Percentiles rank a stretch among this genome's conserved stretches.
phyloP scores from a whole-genome alignment of 2,888 invertebrate species.

The Rhabditoides inermis region DNA sequence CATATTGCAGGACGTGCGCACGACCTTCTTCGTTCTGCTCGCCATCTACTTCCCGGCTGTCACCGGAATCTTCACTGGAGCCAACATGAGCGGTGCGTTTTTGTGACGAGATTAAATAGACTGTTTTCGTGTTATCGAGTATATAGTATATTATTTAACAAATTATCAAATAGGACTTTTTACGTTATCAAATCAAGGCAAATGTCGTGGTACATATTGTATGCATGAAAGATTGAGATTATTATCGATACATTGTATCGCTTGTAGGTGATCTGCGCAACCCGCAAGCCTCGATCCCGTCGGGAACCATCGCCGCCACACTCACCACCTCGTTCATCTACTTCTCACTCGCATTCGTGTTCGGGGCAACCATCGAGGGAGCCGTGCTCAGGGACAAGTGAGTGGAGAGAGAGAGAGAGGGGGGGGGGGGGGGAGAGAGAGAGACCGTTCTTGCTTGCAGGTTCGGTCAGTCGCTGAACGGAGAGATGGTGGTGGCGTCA shows the following conservation, averaged over 20 bases:
- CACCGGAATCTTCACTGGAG: slow-evolving; percentile 98
- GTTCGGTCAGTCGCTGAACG: slow-evolving; percentile 92
- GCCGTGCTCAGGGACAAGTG: slow-evolving; percentile 89
- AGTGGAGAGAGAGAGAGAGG: no score
- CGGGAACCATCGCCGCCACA: slow-evolving; percentile 92
- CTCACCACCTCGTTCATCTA: slow-evolving; percentile 91
- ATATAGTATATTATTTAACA: neutral
- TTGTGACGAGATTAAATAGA: neutral
- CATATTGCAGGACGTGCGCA: slow-evolving; percentile 75
- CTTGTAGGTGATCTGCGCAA: slow-evolving; percentile 74
- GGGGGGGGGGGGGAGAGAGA: no score
- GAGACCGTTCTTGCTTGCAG: slow-evolving; percentile 56
- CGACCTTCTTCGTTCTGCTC: slow-evolving; percentile 85
- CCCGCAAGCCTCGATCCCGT: slow-evolving; percentile 94
- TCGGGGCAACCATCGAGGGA: slow-evolving; percentile 83
- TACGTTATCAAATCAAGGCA: no score
- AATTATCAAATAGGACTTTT: neutral
- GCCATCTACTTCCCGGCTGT: slow-evolving; percentile 99
- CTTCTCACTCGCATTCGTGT: slow-evolving; percentile 70
- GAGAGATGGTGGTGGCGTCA: slow-evolving; percentile 86
- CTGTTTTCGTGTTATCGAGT: neutral
- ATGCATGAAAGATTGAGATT: no score
- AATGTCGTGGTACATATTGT: no score
- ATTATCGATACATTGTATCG: neutral
- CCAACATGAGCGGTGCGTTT: slow-evolving; percentile 75